Percentiles rank a stretch among this genome's conserved stretches.
Conservation (phyloP, 2,113 vertebrate species). For the Laterallus jamaicensis region DNA sequence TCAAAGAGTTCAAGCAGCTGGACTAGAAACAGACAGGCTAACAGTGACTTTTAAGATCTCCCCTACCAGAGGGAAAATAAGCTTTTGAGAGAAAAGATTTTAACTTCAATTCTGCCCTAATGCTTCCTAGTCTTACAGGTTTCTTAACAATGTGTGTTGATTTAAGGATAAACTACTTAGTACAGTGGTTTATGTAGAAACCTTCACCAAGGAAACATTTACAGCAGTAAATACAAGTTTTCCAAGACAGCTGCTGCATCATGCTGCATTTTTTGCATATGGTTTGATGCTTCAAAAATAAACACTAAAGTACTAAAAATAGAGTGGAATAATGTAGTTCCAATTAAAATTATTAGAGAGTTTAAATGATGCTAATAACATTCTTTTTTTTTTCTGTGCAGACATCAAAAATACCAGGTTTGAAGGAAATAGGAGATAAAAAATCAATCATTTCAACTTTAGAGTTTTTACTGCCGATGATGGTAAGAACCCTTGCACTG, state of each 20-base stretch:
- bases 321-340: not conserved
- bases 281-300: not conserved
- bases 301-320: not conserved
- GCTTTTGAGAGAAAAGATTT: not conserved
- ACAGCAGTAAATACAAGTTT: not conserved
- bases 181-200: not conserved
- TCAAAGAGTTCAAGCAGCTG: not conserved
- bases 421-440: slow-evolving; percentile 23
- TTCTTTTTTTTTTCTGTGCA: not conserved
- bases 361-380: not conserved
- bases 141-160: not conserved
- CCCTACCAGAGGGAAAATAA: not conserved
- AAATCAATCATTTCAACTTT: slow-evolving; percentile 1
- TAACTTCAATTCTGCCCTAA: not conserved
- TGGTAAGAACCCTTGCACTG: slow-evolving; percentile 23
- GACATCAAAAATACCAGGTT: not conserved
- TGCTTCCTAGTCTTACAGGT: not conserved
- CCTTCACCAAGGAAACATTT: not conserved
- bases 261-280: not conserved
- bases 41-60: not conserved
- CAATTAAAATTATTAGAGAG: not conserved
- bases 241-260: not conserved
- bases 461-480: not conserved
- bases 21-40: not conserved
- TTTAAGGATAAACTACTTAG: not conserved